Conservation (phyloP, 2,888 invertebrate species). For the Hirtodrosophila confusa region DNA sequence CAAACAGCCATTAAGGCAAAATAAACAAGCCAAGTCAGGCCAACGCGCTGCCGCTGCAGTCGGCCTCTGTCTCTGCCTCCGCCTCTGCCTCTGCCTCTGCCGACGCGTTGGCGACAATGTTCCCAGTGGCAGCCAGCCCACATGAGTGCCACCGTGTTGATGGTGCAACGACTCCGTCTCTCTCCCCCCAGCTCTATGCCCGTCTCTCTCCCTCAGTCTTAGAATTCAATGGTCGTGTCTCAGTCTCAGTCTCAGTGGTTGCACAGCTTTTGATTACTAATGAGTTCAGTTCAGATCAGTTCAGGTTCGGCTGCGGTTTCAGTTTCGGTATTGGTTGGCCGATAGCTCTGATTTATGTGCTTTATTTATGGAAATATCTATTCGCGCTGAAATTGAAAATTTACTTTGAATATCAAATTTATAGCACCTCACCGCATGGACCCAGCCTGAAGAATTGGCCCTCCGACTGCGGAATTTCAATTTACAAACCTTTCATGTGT, state of each 20-base stretch:
- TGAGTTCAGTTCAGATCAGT: constrained; percentile 57
- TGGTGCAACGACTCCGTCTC: constrained; percentile 46
- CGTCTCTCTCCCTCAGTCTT: constrained; percentile 19
- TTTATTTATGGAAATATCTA: constrained; percentile 78
- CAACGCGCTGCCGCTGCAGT: neutral
- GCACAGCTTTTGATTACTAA: constrained; percentile 78
- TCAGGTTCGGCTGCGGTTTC: constrained; percentile 33
- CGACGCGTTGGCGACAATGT: constrained; percentile 68
- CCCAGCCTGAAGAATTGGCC: neutral
- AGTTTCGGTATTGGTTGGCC: constrained; percentile 41
- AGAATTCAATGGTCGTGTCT: constrained; percentile 60
- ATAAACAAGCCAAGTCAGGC: constrained; percentile 63
- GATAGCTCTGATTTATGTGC: constrained; percentile 76
- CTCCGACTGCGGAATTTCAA: constrained; percentile 53
- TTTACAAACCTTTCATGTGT: constrained; percentile 28
- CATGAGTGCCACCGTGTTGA: too few species aligned
- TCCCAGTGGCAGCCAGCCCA: constrained; percentile 51
- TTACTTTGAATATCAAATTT: constrained; percentile 73
- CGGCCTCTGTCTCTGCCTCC: constrained; percentile 1
- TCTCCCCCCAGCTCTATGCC: neutral
- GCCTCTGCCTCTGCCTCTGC: constrained; percentile 7
- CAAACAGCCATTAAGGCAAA: constrained; percentile 69
- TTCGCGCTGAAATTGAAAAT: constrained; percentile 73
- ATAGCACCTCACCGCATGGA: constrained; percentile 37
- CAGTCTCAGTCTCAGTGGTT: constrained; percentile 6